Evolutionary conservation across 2,113 vertebrate genomes (phyloP).

Genomic region (Vanacampus margaritifer): DNA sequence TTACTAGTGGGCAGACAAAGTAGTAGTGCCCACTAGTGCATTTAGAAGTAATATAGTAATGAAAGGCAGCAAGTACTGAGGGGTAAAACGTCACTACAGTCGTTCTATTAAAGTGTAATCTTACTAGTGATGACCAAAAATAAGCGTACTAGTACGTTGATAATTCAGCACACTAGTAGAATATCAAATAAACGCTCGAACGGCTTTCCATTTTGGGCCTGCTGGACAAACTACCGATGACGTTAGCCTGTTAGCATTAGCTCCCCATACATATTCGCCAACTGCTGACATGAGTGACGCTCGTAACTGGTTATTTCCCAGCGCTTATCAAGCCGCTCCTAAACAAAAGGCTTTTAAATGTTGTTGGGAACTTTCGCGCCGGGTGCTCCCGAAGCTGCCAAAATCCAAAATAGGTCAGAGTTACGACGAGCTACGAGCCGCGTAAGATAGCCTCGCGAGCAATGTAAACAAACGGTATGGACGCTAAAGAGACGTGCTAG

Average conservation of each 20-base stretch:
- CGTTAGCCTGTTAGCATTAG: constrained; percentile 43
- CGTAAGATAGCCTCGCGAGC: constrained; percentile 30
- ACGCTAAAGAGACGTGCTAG: constrained; percentile 53
- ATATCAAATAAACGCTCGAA: neutral
- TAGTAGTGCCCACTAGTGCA: neutral
- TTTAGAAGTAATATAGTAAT: neutral
- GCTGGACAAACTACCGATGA: constrained; percentile 29
- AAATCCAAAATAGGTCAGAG: constrained; percentile 44
- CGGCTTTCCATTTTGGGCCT: constrained; percentile 30
- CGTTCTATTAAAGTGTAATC: no score
- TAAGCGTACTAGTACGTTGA: neutral
- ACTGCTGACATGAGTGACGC: constrained; percentile 11
- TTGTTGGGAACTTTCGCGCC: neutral
- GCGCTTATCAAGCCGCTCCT: neutral
- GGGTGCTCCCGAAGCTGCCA: neutral
- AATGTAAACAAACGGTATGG: constrained; percentile 67
- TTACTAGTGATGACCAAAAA: neutral
- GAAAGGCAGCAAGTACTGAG: neutral
- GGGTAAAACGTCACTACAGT: neutral
- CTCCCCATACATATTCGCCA: constrained; percentile 4
- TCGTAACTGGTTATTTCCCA: neutral
- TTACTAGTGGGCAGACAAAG: no score
- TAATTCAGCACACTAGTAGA: neutral
- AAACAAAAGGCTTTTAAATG: neutral
- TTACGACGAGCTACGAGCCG: constrained; percentile 1